These are phyloP conservation scores for Amazonetta brasiliensis DNA, from an alignment of 2,797 vertebrate genomes.

Conservation along the genomic window DNA sequence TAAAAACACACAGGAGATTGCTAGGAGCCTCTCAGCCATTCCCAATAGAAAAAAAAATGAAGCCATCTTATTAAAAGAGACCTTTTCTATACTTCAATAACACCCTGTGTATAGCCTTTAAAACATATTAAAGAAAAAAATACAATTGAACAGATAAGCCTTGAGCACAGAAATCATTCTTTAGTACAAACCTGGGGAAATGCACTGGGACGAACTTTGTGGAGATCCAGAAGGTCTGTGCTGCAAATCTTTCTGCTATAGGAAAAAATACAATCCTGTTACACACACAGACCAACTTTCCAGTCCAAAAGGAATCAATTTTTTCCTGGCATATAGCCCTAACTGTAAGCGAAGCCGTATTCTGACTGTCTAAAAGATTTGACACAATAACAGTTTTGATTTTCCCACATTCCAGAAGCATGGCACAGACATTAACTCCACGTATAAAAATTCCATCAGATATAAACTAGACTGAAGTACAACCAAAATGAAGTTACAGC, in stretches of 20 bases:
- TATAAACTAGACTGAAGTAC: background rate
- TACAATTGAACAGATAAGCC: slow-evolving; percentile 53
- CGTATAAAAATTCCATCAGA: background rate
- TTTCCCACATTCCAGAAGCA: background rate
- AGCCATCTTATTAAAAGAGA: slow-evolving; percentile 63
- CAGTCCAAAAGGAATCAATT: background rate
- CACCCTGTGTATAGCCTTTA: slow-evolving; percentile 66
- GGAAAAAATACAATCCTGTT: slow-evolving; percentile 50
- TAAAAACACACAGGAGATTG: slow-evolving; percentile 59
- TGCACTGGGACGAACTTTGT: slow-evolving; percentile 69
- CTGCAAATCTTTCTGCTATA: slow-evolving; percentile 73
- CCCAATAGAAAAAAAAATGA: slow-evolving; percentile 56
- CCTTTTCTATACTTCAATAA: slow-evolving; percentile 72
- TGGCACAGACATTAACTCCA: background rate
- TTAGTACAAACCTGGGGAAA: slow-evolving; percentile 75
- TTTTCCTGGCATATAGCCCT: background rate
- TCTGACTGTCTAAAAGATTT: background rate
- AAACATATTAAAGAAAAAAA: slow-evolving; percentile 73
- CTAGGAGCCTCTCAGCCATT: slow-evolving; percentile 34
- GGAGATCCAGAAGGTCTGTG: slow-evolving; percentile 65
- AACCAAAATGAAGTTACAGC: background rate
- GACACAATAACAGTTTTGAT: background rate
- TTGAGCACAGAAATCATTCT: slow-evolving; percentile 66
- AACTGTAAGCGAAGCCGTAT: background rate
- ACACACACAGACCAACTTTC: slow-evolving; percentile 24